Percentiles rank a stretch among this genome's conserved stretches.
Conservation (phyloP, 2,113 vertebrate species). For the Dinomys branickii region DNA sequence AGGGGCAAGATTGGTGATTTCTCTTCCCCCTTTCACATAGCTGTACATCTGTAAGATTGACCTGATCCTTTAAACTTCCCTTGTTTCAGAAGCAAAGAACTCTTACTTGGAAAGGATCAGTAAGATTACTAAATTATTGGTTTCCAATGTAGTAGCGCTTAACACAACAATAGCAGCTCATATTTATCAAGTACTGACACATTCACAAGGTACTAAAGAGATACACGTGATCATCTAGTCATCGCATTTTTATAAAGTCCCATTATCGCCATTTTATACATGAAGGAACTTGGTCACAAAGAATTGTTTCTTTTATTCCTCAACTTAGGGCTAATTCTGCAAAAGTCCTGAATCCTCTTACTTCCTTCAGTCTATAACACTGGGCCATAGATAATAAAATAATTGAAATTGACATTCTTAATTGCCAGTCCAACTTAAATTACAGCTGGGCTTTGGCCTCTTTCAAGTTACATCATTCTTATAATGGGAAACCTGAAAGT, state of each 20-base stretch:
- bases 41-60: not conserved
- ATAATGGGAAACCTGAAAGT: slow-evolving; percentile 1
- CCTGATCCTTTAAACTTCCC: not conserved
- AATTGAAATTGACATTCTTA: slow-evolving; percentile 2
- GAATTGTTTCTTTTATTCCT: not conserved
- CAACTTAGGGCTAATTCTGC: slow-evolving; percentile 17
- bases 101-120: not conserved
- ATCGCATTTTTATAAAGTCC: not conserved
- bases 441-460: not conserved
- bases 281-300: slow-evolving; percentile 7
- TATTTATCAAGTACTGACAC: not conserved
- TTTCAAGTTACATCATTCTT: slow-evolving; percentile 35
- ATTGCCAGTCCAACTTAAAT: not conserved
- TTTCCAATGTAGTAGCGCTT: not conserved
- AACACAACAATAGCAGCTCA: not conserved
- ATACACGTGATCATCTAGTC: not conserved
- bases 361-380: not conserved
- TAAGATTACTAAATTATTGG: not conserved
- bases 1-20: not conserved
- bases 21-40: not conserved
- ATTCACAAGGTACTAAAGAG: not conserved
- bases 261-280: not conserved
- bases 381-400: not conserved
- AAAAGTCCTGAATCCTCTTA: not conserved
- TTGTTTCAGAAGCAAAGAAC: slow-evolving; percentile 17